phyloP scores from a whole-genome alignment of 2,888 invertebrate genomes.

The Pandemis heparana region DNA sequence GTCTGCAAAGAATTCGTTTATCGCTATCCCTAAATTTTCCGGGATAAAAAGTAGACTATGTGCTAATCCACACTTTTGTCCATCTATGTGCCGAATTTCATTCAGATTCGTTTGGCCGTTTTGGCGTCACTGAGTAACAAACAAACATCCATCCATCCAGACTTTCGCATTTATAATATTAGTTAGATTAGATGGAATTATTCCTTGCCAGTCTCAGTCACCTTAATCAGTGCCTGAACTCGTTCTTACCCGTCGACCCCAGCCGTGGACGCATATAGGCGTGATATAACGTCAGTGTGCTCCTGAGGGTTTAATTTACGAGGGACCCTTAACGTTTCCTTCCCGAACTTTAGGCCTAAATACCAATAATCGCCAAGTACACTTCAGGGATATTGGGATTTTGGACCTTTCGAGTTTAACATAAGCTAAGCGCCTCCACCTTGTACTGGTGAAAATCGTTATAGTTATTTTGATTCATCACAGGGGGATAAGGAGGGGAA shows the following conservation, averaged over 20 bases:
- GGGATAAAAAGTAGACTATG: no score
- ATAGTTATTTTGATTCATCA: no score
- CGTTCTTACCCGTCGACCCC: background rate
- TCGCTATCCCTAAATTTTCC: no score
- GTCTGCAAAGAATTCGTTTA: no score
- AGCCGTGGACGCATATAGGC: conserved; percentile 11
- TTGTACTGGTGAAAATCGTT: background rate
- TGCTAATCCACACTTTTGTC: no score
- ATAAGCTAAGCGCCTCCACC: conserved; percentile 3
- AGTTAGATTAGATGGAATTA: no score
- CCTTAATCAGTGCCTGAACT: background rate
- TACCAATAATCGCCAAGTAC: conserved; percentile 38
- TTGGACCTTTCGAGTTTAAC: conserved; percentile 5
- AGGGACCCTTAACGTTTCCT: conserved; percentile 52
- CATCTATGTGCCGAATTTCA: no score
- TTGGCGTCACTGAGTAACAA: no score
- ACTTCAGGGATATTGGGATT: conserved; percentile 36
- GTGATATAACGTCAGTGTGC: conserved; percentile 23
- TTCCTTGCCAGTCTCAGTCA: background rate
- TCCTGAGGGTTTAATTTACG: conserved; percentile 58
- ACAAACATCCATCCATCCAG: no score
- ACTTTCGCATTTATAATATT: no score
- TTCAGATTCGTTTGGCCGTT: no score
- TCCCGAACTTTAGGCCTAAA: conserved; percentile 56
- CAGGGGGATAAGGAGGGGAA: no score